phyloP scores from a whole-genome alignment of 2,797 vertebrate species.

The Merluccius polli region DNA sequence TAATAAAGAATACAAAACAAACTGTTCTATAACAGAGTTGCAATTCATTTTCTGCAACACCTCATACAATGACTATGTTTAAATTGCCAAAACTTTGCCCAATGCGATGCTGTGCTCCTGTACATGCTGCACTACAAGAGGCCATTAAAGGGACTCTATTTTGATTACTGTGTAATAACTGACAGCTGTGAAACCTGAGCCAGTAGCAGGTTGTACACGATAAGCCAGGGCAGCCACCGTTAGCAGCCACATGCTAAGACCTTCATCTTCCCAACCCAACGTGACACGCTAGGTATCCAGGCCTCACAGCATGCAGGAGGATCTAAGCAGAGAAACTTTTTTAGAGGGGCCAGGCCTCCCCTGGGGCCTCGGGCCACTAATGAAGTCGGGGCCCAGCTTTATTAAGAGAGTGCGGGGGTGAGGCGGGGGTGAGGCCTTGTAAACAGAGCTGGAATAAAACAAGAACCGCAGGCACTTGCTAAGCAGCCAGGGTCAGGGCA shows the following conservation, averaged over 20 bases:
- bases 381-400: conserved; percentile 64
- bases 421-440: conserved; percentile 40
- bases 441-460: conserved; percentile 28
- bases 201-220: too few species aligned
- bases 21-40: background rate
- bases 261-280: conserved; percentile 48
- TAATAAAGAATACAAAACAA: background rate
- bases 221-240: background rate
- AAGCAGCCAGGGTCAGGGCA: background rate
- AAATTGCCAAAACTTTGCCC: background rate
- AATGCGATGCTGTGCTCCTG: background rate
- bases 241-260: conserved; percentile 29
- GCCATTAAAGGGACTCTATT: background rate
- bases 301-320: conserved; percentile 50
- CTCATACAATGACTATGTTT: background rate
- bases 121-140: background rate
- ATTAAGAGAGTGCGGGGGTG: conserved; percentile 55
- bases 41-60: background rate
- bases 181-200: background rate
- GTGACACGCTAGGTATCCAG: conserved; percentile 40
- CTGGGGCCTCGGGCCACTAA: conserved; percentile 53
- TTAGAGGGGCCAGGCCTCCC: conserved; percentile 49
- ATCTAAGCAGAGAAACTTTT: conserved; percentile 28
- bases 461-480: background rate
- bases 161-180: background rate